Evolutionary conservation across 2,113 vertebrate species (phyloP).

Genomic region (Oplegnathus fasciatus): DNA sequence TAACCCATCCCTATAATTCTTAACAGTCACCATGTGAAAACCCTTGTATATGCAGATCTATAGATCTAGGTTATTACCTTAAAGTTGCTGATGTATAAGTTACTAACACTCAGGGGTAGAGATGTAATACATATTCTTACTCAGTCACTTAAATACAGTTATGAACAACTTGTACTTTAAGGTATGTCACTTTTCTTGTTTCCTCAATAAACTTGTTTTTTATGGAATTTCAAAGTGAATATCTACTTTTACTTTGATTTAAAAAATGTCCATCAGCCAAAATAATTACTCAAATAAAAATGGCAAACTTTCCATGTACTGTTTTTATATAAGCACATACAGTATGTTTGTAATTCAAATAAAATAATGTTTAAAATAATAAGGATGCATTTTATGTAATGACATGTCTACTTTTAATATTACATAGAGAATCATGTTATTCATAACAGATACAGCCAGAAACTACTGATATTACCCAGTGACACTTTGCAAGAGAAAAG

Average conservation of each 20-base stretch:
- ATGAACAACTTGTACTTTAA: slow-evolving; percentile 12
- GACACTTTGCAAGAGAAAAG: background rate
- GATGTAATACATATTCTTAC: background rate
- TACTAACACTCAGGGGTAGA: slow-evolving; percentile 61
- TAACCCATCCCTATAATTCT: background rate
- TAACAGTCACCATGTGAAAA: slow-evolving; percentile 19
- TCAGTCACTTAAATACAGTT: background rate
- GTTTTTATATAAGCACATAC: background rate
- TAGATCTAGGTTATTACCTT: slow-evolving; percentile 15
- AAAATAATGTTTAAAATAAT: background rate
- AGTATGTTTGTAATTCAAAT: background rate
- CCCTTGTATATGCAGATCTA: slow-evolving; percentile 10
- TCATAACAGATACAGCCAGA: background rate
- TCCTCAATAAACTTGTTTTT: slow-evolving; percentile 37
- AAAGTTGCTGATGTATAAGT: slow-evolving; percentile 14
- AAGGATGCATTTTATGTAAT: background rate
- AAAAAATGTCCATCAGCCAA: background rate
- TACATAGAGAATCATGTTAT: background rate
- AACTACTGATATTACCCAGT: background rate
- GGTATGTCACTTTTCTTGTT: slow-evolving; percentile 16
- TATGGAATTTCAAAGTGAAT: background rate
- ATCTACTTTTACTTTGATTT: slow-evolving; percentile 16
- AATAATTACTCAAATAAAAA: background rate
- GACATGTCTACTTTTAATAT: background rate
- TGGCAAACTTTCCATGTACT: background rate